Evolutionary conservation across 2,797 vertebrate species (phyloP).

Genomic region (Enteromius anoplus): DNA sequence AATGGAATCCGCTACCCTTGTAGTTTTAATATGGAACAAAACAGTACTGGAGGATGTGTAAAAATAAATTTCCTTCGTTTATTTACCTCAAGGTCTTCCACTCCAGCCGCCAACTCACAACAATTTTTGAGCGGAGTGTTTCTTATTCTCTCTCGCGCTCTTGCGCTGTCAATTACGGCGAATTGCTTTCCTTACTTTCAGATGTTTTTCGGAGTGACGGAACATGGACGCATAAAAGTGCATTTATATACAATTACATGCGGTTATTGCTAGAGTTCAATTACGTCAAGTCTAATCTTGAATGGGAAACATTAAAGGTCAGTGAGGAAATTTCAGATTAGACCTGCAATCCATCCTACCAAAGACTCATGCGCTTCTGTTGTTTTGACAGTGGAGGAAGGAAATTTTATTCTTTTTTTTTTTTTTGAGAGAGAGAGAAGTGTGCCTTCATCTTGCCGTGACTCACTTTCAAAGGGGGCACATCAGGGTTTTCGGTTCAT

Average conservation of each 20-base stretch:
- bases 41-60: conserved; percentile 55
- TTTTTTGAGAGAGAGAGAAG: background rate
- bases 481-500: conserved; percentile 68
- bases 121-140: conserved; percentile 33
- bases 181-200: conserved; percentile 4
- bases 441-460: conserved; percentile 50
- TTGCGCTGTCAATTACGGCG: background rate
- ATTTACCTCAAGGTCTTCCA: conserved; percentile 60
- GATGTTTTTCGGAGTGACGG: conserved; percentile 5
- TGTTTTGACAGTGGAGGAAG: conserved; percentile 41
- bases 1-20: conserved; percentile 62
- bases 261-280: conserved; percentile 20
- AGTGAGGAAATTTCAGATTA: conserved; percentile 43
- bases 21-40: conserved; percentile 66
- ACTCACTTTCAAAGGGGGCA: conserved; percentile 66
- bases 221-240: conserved; percentile 11
- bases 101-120: conserved; percentile 52
- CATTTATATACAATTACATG: conserved; percentile 21
- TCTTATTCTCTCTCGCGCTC: conserved; percentile 10
- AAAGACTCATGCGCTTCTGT: conserved; percentile 7
- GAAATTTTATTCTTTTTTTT: conserved; percentile 32
- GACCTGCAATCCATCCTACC: background rate
- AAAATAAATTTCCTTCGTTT: conserved; percentile 63
- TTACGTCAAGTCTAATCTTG: conserved; percentile 26
- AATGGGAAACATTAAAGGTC: conserved; percentile 42